Evolutionary conservation across 2,797 vertebrate species (phyloP).

Genomic region (Varecia variegata): DNA sequence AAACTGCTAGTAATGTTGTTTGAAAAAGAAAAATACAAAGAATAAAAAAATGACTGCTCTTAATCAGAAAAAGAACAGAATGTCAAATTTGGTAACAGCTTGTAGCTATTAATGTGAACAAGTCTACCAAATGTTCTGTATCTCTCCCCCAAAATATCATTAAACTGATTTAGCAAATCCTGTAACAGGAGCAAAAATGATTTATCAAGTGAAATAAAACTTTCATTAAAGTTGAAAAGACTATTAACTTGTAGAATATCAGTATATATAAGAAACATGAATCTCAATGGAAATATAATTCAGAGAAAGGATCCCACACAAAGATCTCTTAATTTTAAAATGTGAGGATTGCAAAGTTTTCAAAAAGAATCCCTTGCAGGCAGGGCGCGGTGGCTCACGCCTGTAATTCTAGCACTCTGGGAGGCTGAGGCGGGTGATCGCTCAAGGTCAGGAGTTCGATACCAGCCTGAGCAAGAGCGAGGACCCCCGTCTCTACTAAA

Average conservation of each 20-base stretch:
- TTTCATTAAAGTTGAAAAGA: not conserved
- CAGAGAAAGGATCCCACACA: not conserved
- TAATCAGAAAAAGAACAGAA: constrained; percentile 2
- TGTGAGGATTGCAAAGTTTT: not conserved
- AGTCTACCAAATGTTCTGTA: not conserved
- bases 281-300: not conserved
- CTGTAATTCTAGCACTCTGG: too few relatives aligned
- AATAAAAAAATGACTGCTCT: constrained; percentile 16
- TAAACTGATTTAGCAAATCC: not conserved
- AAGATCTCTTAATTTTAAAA: not conserved
- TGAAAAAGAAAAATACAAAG: not conserved
- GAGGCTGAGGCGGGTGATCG: too few relatives aligned
- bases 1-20: not conserved
- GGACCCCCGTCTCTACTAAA: too few relatives aligned
- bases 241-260: not conserved
- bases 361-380: not conserved
- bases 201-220: constrained; percentile 11
- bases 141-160: not conserved
- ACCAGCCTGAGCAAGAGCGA: too few relatives aligned
- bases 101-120: not conserved
- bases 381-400: too few relatives aligned
- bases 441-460: too few relatives aligned
- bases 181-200: not conserved
- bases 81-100: not conserved
- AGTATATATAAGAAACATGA: not conserved